A percentile compares a stretch with the other conserved stretches of the same genome.
Conservation (phyloP, 2,797 vertebrate genomes). For the Salarias fasciatus region DNA sequence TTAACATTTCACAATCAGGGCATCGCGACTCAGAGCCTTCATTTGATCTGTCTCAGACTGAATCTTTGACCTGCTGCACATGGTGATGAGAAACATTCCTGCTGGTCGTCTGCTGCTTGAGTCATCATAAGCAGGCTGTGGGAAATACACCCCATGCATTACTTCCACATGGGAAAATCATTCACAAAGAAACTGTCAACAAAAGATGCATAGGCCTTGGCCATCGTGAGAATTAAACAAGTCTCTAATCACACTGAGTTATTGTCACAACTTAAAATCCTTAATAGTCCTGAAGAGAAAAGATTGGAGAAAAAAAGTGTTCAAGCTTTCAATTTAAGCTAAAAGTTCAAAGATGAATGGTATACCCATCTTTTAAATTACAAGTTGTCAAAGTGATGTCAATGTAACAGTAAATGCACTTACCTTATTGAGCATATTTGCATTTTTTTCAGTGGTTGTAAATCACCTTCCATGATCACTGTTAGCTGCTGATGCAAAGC, state of each 20-base stretch:
- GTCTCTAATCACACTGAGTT: neutral
- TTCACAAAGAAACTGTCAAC: slow-evolving; percentile 47
- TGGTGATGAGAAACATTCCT: slow-evolving; percentile 37
- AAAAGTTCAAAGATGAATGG: no score
- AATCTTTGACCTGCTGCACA: slow-evolving; percentile 27
- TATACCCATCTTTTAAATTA: no score
- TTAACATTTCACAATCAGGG: slow-evolving; percentile 61
- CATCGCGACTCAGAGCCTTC: slow-evolving; percentile 30
- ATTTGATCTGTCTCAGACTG: slow-evolving; percentile 42
- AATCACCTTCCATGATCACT: no score
- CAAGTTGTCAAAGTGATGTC: no score
- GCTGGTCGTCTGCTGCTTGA: slow-evolving; percentile 30
- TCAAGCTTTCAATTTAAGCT: no score
- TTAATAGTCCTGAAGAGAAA: neutral
- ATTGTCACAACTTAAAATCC: no score
- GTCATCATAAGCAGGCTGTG: slow-evolving; percentile 57
- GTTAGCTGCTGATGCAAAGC: no score
- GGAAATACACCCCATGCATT: slow-evolving; percentile 56
- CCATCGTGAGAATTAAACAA: slow-evolving; percentile 27
- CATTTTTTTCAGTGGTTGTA: no score
- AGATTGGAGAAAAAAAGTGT: neutral
- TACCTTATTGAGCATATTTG: no score
- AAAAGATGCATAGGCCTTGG: slow-evolving; percentile 25
- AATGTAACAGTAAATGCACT: no score
- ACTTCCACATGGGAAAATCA: slow-evolving; percentile 51